Evolutionary conservation across 2,888 invertebrate genomes (phyloP).

Genomic region (Therioaphis trifolii): DNA sequence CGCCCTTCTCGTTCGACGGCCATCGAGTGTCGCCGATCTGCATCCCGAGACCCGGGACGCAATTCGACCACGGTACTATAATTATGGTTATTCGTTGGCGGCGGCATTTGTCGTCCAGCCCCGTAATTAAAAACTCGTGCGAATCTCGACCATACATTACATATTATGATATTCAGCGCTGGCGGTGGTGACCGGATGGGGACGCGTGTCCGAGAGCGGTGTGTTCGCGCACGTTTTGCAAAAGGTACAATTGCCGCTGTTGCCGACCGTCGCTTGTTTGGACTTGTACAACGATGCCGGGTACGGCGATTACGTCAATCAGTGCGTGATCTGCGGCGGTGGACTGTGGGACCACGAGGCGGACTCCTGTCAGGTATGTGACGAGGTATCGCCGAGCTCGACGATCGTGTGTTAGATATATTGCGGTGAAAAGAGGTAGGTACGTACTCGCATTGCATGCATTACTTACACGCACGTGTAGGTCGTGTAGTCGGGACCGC

Average conservation of each 20-base stretch:
- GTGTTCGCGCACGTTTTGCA: conserved; percentile 67
- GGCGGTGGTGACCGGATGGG: conserved; percentile 68
- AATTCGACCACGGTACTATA: conserved; percentile 64
- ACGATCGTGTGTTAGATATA: too few species aligned
- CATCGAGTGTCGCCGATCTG: conserved; percentile 69
- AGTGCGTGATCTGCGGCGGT: conserved; percentile 66
- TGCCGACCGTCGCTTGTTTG: conserved; percentile 65
- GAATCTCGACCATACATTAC: too few species aligned
- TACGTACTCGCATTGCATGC: too few species aligned
- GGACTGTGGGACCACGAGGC: conserved; percentile 66
- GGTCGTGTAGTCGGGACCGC: too few species aligned
- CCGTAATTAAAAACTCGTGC: too few species aligned
- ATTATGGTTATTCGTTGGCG: neutral
- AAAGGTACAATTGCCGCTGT: conserved; percentile 66
- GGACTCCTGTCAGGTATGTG: conserved; percentile 67
- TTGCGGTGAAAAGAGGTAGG: too few species aligned
- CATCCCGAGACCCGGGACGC: conserved; percentile 66
- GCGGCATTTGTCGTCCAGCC: too few species aligned
- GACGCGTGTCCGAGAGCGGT: conserved; percentile 66
- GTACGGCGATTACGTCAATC: conserved; percentile 65
- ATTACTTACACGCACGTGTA: too few species aligned
- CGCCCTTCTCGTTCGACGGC: conserved; percentile 66
- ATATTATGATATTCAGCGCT: neutral
- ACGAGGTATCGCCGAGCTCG: neutral
- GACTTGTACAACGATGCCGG: conserved; percentile 65